Evolutionary conservation across 2,113 vertebrate genomes (phyloP).

Genomic region (Seriola quinqueradiata): DNA sequence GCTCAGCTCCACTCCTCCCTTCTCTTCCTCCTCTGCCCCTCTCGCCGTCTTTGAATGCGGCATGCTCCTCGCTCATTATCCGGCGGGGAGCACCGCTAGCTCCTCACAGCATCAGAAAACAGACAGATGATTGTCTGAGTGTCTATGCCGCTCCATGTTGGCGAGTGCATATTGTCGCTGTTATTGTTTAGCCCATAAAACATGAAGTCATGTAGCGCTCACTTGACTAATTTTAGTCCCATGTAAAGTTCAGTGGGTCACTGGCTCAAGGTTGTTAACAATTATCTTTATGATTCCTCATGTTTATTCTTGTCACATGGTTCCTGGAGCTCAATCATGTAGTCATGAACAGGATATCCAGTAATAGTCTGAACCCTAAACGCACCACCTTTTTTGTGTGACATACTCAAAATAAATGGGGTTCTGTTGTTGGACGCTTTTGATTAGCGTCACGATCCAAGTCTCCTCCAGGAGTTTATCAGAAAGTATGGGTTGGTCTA

Average conservation of each 20-base stretch:
- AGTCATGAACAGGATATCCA: conserved; percentile 41
- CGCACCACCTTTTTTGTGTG: conserved; percentile 2
- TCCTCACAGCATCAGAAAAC: conserved; percentile 23
- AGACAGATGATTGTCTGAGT: conserved; percentile 22
- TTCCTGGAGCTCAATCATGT: background rate
- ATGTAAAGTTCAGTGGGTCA: conserved; percentile 52
- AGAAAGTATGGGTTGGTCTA: background rate
- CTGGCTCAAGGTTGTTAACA: conserved; percentile 25
- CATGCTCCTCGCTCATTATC: conserved; percentile 58
- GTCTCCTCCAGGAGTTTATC: background rate
- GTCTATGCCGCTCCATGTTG: background rate
- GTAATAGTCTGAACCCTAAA: conserved; percentile 21
- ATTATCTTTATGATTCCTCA: conserved; percentile 15
- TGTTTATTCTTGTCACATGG: conserved; percentile 31
- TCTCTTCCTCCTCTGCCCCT: conserved; percentile 20
- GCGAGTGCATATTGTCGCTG: background rate
- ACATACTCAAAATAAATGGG: conserved; percentile 26
- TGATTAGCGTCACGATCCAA: background rate
- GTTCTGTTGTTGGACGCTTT: background rate
- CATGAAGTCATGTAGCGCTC: conserved; percentile 1
- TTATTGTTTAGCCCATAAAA: conserved; percentile 13
- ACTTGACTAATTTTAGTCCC: conserved; percentile 26
- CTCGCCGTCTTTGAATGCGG: conserved; percentile 36
- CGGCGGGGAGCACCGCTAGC: conserved; percentile 17
- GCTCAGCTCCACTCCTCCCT: conserved; percentile 30